Percentiles rank a stretch among this genome's conserved stretches.
phyloP scores from a whole-genome alignment of 2,888 invertebrate species.

The Hydrotaea cyrtoneurina region DNA sequence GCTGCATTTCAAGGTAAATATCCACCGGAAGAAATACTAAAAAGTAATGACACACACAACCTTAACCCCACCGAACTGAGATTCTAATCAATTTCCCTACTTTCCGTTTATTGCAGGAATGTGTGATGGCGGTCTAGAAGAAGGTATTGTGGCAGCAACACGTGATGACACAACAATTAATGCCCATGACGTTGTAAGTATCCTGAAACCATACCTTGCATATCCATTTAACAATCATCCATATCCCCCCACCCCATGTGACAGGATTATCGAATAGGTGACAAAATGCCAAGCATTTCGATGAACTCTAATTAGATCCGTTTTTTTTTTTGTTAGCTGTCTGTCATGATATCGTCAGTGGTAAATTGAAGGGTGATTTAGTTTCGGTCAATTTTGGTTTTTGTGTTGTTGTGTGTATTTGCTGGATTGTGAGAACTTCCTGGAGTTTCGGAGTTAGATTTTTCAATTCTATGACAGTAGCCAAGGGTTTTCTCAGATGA shows the following conservation, averaged over 20 bases:
- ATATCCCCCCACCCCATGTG: neutral
- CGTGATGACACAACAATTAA: constrained; percentile 98
- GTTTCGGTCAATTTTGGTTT: no score
- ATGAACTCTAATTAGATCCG: no score
- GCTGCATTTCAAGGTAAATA: constrained; percentile 92
- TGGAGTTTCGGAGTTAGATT: no score
- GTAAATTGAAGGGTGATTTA: no score
- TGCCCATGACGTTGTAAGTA: constrained; percentile 93
- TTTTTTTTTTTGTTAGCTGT: no score
- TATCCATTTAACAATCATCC: constrained; percentile 2
- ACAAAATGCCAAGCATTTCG: no score
- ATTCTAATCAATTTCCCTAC: constrained; percentile 47
- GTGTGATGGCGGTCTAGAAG: constrained; percentile 99
- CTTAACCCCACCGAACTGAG: constrained; percentile 39
- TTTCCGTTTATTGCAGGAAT: constrained; percentile 84
- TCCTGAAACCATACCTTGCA: constrained; percentile 5
- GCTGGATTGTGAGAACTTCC: no score
- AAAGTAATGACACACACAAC: constrained; percentile 69
- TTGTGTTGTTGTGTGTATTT: no score
- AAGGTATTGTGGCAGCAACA: constrained; percentile 97
- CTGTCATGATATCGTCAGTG: no score
- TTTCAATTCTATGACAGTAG: no score
- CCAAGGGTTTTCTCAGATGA: no score
- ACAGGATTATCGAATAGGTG: no score
- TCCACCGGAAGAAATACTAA: constrained; percentile 64